Base-by-base conservation (phyloP, 2,113 vertebrate genomes). In the Pongo abelii region DNA sequence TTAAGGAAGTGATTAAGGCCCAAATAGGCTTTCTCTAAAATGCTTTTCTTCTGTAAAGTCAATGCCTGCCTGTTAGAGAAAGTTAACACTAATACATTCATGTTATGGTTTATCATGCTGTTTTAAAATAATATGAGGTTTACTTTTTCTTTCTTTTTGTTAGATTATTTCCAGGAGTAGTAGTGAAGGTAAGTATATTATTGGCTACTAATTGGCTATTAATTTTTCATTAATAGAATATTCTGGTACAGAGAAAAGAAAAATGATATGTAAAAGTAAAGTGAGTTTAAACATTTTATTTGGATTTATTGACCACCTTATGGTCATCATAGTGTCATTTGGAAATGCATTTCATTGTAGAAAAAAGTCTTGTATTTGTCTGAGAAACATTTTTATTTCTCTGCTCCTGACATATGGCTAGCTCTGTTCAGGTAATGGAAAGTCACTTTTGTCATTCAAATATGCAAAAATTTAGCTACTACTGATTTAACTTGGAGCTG, bases 111-210 rank as follows among this genome's bases (percentile, higher is more conserved):
- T 77, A 25, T 67, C 57, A 77, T 91, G 67, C 27, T 92, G n/a
- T 83, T 81, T 40, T 75, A 55, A 81, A 84, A 52, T 85, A 83
- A 96, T 74, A 79, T 4, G 23, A 50, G 27, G 46, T 94, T 86
- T 52, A 3, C 35, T 87, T 97, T 97, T 95, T 97, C 95, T 96
- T 6, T 32, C 87, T 88, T 94, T 97, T 85, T 69, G n/a, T 96
- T 98, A 99, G 99, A 96, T 98, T 70, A 98, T 99, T 97, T 98
- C 98, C 97, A 98, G 92, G 81, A 98, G 94, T 69, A 98, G 98
- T 27, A 89, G 10, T 67, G 97, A 99, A 99, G 99, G 99, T 99
- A 91, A 95, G 98, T 98, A 18, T 52, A 27, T 50, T 80, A 46
- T 38, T 85, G 16, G 59, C 27, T 79, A 70, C 38, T 52, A 55